These are phyloP conservation scores for Patiria pectinifera DNA, from an alignment of 53 echinoderm and acorn worm genomes.

Conservation along the genomic window DNA sequence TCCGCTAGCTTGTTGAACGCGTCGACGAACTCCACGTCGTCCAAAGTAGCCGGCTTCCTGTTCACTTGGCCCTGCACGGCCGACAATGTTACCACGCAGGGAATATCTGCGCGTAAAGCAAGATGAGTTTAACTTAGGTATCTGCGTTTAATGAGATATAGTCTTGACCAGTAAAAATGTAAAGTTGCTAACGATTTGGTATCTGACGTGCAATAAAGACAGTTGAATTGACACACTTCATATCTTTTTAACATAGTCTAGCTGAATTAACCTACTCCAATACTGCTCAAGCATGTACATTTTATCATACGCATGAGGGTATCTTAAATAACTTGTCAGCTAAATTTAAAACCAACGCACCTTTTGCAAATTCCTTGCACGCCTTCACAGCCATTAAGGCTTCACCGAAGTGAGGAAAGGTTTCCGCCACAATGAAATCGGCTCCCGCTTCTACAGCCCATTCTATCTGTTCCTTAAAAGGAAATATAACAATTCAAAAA, in stretches of 20 bases:
- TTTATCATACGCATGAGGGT: no score
- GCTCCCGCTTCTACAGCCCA: slow-evolving; percentile 88
- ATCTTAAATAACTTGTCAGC: no score
- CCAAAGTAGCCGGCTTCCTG: slow-evolving; percentile 67
- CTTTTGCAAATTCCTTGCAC: slow-evolving; percentile 84
- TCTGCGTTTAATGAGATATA: no score
- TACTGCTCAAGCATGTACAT: no score
- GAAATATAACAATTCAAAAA: no score
- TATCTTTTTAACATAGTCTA: no score
- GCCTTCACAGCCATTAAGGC: slow-evolving; percentile 78
- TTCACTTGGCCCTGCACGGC: not conserved
- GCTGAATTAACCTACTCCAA: no score
- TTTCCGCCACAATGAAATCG: slow-evolving; percentile 92
- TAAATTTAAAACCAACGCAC: slow-evolving; percentile 31
- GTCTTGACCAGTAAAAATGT: no score
- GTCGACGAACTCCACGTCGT: slow-evolving; percentile 73
- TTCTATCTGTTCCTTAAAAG: slow-evolving; percentile 84
- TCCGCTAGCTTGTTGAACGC: slow-evolving; percentile 76
- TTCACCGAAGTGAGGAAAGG: slow-evolving; percentile 69
- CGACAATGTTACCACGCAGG: slow-evolving; percentile 72
- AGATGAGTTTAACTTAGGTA: no score
- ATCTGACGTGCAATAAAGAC: no score
- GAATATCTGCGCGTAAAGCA: slow-evolving; percentile 61
- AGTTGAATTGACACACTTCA: no score
- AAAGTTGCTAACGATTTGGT: no score